Evolutionary conservation across 2,113 vertebrate genomes (phyloP).

Genomic region (Hemicordylus capensis): DNA sequence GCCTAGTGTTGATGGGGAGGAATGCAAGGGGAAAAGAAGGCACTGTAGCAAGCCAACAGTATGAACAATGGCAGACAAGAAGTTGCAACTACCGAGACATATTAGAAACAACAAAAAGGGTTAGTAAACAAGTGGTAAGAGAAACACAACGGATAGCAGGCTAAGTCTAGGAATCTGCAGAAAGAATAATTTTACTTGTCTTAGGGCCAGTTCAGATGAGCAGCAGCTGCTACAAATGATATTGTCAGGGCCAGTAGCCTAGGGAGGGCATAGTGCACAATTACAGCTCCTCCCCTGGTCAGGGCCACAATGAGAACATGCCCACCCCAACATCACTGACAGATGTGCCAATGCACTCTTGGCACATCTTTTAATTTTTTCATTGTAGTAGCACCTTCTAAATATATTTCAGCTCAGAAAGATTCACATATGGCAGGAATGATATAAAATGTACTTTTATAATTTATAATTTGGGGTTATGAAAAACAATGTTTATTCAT

Average conservation of each 20-base stretch:
- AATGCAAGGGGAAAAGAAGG: background rate
- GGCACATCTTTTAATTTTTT: background rate
- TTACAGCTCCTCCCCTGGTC: no score
- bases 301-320: no score
- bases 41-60: background rate
- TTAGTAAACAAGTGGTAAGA: background rate
- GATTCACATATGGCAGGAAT: background rate
- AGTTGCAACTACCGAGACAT: background rate
- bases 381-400: slow-evolving; percentile 2
- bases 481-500: slow-evolving; percentile 20
- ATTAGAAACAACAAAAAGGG: background rate
- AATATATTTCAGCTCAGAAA: background rate
- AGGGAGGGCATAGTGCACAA: no score
- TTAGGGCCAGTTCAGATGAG: no score
- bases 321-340: no score
- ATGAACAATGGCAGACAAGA: background rate
- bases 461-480: no score
- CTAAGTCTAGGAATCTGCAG: no score
- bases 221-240: no score
- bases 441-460: background rate
- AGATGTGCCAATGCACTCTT: background rate
- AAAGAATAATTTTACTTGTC: no score
- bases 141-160: background rate
- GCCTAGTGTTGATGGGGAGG: background rate
- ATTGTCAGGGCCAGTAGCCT: no score